These are phyloP conservation scores for Misgurnus anguillicaudatus DNA, from an alignment of 2,113 vertebrate species.

Conservation along the genomic window DNA sequence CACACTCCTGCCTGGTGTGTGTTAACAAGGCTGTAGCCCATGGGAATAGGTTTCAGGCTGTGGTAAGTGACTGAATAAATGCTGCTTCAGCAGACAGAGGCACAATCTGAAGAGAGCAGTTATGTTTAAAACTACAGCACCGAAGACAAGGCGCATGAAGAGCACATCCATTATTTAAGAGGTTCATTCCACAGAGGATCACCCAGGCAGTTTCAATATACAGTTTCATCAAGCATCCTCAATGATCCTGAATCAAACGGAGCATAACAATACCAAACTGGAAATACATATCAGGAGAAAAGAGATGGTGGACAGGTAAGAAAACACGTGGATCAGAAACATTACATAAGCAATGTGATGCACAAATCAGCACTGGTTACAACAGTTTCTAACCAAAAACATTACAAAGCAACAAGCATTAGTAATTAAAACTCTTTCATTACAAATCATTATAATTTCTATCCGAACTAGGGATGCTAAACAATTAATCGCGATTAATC, in stretches of 20 bases:
- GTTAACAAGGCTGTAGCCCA: constrained; percentile 13
- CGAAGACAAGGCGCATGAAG: neutral
- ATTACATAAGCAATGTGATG: neutral
- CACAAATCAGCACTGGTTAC: too few species aligned
- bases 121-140: neutral
- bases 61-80: constrained; percentile 1
- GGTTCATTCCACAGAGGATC: neutral
- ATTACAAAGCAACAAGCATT: neutral
- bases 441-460: too few species aligned
- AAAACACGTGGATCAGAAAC: neutral
- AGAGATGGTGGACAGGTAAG: neutral
- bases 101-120: neutral
- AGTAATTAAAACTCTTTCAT: too few species aligned
- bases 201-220: neutral
- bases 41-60: constrained; percentile 14
- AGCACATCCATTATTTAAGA: constrained; percentile 10
- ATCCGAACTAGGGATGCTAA: too few species aligned
- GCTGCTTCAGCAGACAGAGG: constrained; percentile 1
- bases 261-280: neutral
- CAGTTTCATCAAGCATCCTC: neutral
- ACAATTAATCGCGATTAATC: too few species aligned
- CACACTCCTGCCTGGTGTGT: neutral
- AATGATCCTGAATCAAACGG: neutral
- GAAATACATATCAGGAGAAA: neutral
- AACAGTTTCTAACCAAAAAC: neutral